Evolutionary conservation across 1,140 invertebrate genomes (phyloP).

Genomic region (Mamestra configurata): DNA sequence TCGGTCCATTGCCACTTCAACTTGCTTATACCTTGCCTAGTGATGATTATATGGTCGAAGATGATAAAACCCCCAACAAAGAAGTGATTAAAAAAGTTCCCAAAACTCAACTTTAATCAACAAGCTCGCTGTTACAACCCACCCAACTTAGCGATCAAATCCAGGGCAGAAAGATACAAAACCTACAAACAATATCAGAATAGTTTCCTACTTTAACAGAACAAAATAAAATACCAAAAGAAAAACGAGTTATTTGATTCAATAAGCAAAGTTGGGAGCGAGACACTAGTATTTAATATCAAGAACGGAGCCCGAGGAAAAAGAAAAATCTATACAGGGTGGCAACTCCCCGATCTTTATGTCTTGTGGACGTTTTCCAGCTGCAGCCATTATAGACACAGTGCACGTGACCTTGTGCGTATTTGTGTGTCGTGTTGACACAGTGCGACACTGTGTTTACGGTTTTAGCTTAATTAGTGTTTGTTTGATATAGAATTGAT

Average conservation of each 20-base stretch:
- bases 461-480: constrained; percentile 4
- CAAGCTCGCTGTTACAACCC: no score
- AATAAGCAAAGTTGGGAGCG: constrained; percentile 29
- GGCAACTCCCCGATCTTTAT: constrained; percentile 22
- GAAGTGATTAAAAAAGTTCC: no score
- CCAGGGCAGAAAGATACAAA: background rate
- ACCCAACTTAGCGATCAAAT: no score
- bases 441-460: background rate
- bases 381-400: background rate
- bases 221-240: constrained; percentile 17
- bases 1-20: no score
- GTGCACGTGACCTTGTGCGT: constrained; percentile 9
- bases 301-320: constrained; percentile 56
- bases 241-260: constrained; percentile 40
- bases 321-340: constrained; percentile 69
- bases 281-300: constrained; percentile 60
- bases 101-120: no score
- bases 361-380: constrained; percentile 39
- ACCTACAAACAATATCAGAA: background rate
- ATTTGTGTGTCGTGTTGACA: background rate
- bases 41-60: no score
- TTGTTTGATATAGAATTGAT: constrained; percentile 10
- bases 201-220: background rate
- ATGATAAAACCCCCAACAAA: no score
- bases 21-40: no score